phyloP scores from a whole-genome alignment of 2,797 vertebrate species.

The Notoglanidium macrostoma region DNA sequence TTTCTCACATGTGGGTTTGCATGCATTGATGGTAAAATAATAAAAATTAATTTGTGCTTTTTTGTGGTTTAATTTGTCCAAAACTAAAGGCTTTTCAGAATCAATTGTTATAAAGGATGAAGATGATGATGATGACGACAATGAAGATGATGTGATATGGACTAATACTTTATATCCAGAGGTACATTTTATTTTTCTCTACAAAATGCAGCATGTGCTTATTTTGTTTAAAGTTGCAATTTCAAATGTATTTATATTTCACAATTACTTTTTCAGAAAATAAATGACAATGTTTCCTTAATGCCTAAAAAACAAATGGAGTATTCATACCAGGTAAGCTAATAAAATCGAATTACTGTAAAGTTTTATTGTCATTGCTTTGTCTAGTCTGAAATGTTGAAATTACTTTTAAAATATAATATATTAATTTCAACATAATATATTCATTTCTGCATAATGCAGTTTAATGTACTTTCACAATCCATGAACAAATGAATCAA shows the following conservation, averaged over 20 bases:
- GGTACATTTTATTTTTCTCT: constrained; percentile 11
- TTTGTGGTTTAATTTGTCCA: neutral
- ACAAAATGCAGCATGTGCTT: neutral
- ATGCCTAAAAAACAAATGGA: neutral
- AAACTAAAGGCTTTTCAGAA: neutral
- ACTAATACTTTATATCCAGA: constrained; percentile 17
- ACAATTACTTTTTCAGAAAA: neutral
- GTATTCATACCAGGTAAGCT: constrained; percentile 31
- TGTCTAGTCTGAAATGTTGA: neutral
- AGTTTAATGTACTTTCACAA: neutral
- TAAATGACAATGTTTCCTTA: neutral
- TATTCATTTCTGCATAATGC: neutral
- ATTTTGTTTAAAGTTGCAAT: neutral
- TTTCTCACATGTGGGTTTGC: neutral
- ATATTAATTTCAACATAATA: neutral
- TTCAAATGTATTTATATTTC: neutral
- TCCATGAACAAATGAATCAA: neutral
- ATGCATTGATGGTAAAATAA: neutral
- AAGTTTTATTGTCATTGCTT: neutral
- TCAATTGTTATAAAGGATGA: constrained; percentile 31
- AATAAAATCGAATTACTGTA: neutral
- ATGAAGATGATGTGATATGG: constrained; percentile 40
- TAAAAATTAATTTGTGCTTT: neutral
- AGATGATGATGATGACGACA: constrained; percentile 1
- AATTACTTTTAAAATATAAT: neutral